Evolutionary conservation across 2,888 invertebrate genomes (phyloP).

Genomic region (Calameuta filiformis): DNA sequence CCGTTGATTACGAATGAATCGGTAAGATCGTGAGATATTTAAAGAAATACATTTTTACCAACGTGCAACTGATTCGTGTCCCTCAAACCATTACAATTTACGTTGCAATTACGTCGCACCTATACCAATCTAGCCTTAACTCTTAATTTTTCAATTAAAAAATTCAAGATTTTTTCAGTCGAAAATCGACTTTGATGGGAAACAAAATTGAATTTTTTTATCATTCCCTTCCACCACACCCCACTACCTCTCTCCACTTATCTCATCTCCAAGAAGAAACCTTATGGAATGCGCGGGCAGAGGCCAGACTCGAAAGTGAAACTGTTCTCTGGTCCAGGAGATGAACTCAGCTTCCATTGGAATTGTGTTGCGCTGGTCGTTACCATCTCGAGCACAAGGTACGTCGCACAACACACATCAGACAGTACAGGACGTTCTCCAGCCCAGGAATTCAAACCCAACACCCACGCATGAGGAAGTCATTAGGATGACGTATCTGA

Average conservation of each 20-base stretch:
- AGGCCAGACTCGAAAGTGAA: constrained; percentile 39
- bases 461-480: constrained; percentile 36
- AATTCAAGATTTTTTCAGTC: no score
- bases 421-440: not conserved
- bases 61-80: no score
- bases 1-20: no score
- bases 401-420: not conserved
- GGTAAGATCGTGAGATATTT: no score
- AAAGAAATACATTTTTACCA: no score
- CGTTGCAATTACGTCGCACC: no score
- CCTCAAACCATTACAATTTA: no score
- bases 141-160: no score
- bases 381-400: constrained; percentile 8
- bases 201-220: no score
- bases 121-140: no score
- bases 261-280: constrained; percentile 19
- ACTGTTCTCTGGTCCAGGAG: constrained; percentile 20
- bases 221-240: not conserved
- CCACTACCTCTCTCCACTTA: not conserved
- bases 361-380: constrained; percentile 20
- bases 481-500: constrained; percentile 44
- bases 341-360: constrained; percentile 1
- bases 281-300: constrained; percentile 33
- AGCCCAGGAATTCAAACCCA: not conserved
- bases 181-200: no score